A percentile compares a stretch with the other conserved stretches of the same genome.
phyloP scores from a whole-genome alignment of 2,888 invertebrate genomes.

The Penaeus monodon region DNA sequence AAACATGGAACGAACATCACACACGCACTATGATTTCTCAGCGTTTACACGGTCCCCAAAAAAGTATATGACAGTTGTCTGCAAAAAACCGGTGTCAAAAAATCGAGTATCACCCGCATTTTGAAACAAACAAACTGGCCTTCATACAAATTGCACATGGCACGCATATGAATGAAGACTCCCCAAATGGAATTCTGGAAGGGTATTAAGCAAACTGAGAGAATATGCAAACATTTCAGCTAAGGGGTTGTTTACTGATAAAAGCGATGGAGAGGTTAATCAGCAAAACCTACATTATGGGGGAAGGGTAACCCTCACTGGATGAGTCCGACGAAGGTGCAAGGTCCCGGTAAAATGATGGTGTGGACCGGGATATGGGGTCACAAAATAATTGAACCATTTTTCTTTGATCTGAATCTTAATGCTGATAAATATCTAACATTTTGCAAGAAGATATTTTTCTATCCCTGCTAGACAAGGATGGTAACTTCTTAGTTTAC shows the following conservation, averaged over 20 bases:
- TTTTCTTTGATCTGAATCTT: constrained; percentile 29
- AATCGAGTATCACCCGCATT: background rate
- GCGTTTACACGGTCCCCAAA: background rate
- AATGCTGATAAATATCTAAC: constrained; percentile 38
- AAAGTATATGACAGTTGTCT: background rate
- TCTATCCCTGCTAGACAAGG: constrained; percentile 40
- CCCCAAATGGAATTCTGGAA: too few relatives aligned
- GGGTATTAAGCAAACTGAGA: background rate
- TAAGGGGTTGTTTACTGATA: background rate
- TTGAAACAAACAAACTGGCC: too few relatives aligned
- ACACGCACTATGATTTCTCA: background rate
- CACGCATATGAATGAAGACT: too few relatives aligned
- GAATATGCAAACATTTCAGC: background rate
- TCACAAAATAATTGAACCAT: constrained; percentile 35
- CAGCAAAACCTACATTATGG: background rate
- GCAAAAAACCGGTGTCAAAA: background rate
- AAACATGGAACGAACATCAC: too few relatives aligned
- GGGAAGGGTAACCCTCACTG: constrained; percentile 14
- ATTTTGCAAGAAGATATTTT: background rate
- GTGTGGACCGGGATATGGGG: constrained; percentile 37
- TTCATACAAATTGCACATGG: too few relatives aligned
- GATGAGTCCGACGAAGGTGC: too few relatives aligned
- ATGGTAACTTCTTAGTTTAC: constrained; percentile 34
- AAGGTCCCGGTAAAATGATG: constrained; percentile 28
- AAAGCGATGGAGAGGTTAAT: background rate